These are phyloP conservation scores for Dryococelus australis DNA, from an alignment of 2,888 invertebrate species.

Conservation along the genomic window DNA sequence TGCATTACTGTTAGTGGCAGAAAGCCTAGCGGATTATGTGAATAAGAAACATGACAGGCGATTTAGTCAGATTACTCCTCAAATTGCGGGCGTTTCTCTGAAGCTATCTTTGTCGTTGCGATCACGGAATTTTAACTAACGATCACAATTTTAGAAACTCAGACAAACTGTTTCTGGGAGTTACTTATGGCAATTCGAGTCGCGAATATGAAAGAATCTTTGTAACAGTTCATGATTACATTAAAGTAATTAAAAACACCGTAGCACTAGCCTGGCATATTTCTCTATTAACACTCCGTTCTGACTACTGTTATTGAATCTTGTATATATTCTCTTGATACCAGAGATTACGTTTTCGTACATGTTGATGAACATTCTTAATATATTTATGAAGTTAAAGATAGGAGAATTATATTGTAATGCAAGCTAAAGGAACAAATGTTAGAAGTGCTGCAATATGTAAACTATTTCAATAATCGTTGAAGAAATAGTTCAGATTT, in stretches of 20 bases:
- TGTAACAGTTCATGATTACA: background rate
- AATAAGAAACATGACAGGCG: background rate
- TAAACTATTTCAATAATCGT: background rate
- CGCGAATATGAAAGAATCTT: background rate
- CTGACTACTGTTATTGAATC: no score
- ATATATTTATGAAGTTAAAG: no score
- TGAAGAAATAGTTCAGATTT: background rate
- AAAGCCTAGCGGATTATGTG: background rate
- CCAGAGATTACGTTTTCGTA: no score
- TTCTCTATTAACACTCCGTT: background rate
- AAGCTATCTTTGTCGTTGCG: no score
- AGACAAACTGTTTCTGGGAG: no score
- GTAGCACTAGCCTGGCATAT: background rate
- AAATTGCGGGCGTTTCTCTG: no score
- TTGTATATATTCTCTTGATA: no score
- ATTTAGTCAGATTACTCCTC: no score
- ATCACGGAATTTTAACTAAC: no score
- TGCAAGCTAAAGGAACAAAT: conserved; percentile 1
- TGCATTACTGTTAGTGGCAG: background rate
- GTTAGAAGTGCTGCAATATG: background rate
- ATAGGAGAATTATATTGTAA: background rate
- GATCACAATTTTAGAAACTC: no score
- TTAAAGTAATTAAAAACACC: background rate
- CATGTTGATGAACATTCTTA: no score
- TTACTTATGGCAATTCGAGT: background rate